Conservation (phyloP, 2,113 vertebrate species). For the Laticauda laticaudata region DNA sequence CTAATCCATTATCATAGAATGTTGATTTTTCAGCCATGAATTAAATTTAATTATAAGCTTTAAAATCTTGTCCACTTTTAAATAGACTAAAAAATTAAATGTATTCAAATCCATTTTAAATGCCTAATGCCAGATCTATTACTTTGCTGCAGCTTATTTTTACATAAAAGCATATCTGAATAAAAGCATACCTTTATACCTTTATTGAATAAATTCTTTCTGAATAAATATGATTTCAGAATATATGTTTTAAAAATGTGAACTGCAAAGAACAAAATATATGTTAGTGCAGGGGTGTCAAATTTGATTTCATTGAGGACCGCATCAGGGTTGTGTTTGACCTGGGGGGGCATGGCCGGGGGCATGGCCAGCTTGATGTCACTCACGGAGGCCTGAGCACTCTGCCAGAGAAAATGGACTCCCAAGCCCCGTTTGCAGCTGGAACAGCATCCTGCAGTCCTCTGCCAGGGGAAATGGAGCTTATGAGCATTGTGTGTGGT, state of each 20-base stretch:
- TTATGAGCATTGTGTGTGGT: too few relatives aligned
- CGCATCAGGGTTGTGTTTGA: too few relatives aligned
- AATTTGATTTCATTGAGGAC: too few relatives aligned
- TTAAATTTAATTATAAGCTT: constrained; percentile 28
- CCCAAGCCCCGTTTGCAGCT: too few relatives aligned
- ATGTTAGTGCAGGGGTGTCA: too few relatives aligned
- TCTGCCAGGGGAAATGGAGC: too few relatives aligned
- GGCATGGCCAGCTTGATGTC: too few relatives aligned
- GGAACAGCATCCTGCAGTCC: too few relatives aligned
- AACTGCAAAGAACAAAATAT: constrained; percentile 19
- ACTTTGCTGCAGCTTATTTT: constrained; percentile 20
- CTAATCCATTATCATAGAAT: constrained; percentile 19
- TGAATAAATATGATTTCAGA: background rate
- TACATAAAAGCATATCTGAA: constrained; percentile 18
- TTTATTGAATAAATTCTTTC: background rate
- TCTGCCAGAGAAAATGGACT: too few relatives aligned
- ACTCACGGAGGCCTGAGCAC: too few relatives aligned
- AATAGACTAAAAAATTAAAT: constrained; percentile 47
- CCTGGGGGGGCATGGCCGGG: too few relatives aligned
- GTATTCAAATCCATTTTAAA: constrained; percentile 6
- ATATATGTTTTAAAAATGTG: constrained; percentile 21
- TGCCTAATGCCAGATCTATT: constrained; percentile 30
- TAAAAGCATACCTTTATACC: background rate
- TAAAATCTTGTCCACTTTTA: constrained; percentile 22
- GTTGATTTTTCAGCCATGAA: constrained; percentile 15